A percentile compares a stretch with the other conserved stretches of the same genome.
Conservation (phyloP, 1,140 invertebrate species). For the Drosophila neocordata region DNA sequence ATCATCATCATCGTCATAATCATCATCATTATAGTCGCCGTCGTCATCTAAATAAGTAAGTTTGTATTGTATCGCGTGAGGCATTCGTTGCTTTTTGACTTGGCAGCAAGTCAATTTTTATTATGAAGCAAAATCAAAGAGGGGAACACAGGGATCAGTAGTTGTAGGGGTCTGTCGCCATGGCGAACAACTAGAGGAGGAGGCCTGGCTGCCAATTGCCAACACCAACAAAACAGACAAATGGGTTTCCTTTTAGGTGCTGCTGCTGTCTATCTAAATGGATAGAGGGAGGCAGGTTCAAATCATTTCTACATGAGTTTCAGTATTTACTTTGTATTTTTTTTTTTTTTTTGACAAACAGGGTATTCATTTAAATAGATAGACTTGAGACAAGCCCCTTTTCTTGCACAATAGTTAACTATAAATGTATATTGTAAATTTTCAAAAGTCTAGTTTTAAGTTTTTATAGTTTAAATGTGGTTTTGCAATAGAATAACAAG, state of each 20-base stretch:
- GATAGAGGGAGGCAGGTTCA: conserved; percentile 31
- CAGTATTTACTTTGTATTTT: not conserved
- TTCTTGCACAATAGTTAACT: not conserved
- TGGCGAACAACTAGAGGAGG: conserved; percentile 48
- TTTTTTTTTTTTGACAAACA: conserved; percentile 28
- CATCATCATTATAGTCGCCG: not conserved
- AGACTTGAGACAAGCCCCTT: conserved; percentile 30
- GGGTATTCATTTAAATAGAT: conserved; percentile 34
- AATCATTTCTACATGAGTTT: conserved; percentile 13
- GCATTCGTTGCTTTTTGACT: conserved; percentile 41
- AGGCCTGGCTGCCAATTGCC: conserved; percentile 69
- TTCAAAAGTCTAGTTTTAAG: too few species aligned
- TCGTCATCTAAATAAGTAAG: conserved; percentile 5
- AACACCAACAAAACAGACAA: conserved; percentile 40
- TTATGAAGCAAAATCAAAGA: conserved; percentile 1
- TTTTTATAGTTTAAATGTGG: too few species aligned
- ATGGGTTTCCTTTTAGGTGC: conserved; percentile 64
- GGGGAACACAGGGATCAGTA: not conserved
- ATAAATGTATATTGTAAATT: not conserved
- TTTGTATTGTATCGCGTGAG: conserved; percentile 52
- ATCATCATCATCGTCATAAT: not conserved
- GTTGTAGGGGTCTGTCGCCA: conserved; percentile 15
- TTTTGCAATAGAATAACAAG: too few species aligned
- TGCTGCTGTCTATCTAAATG: not conserved
- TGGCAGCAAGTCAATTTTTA: conserved; percentile 64